Percentiles rank a stretch among this genome's conserved stretches.
Evolutionary conservation across 1,140 invertebrate species (phyloP).

Genomic region (Leptinotarsa lineolata): DNA sequence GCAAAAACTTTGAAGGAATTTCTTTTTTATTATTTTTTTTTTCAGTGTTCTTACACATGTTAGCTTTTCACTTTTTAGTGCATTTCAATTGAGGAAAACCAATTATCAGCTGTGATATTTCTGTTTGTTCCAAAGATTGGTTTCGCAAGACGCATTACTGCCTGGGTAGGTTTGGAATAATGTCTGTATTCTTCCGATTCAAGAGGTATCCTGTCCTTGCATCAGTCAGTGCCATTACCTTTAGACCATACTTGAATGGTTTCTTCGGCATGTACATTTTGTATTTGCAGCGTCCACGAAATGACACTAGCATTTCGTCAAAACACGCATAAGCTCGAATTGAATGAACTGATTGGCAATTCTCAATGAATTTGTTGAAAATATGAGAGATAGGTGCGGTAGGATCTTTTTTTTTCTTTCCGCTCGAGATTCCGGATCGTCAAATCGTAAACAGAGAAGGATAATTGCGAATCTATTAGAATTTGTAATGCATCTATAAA

Average conservation of each 20-base stretch:
- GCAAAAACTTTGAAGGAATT: too few species aligned
- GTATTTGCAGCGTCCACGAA: slow-evolving; percentile 30
- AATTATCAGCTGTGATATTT: neutral
- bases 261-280: slow-evolving; percentile 35
- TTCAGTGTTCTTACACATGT: too few species aligned
- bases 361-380: neutral
- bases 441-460: too few species aligned
- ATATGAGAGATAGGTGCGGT: neutral
- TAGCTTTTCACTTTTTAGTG: too few species aligned
- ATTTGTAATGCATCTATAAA: too few species aligned
- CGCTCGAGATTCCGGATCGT: too few species aligned
- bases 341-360: slow-evolving; percentile 21
- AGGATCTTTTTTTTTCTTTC: too few species aligned
- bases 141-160: slow-evolving; percentile 23
- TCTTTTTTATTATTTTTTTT: too few species aligned
- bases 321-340: slow-evolving; percentile 44
- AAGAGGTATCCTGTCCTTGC: slow-evolving; percentile 44
- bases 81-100: too few species aligned
- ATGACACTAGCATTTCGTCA: slow-evolving; percentile 51
- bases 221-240: slow-evolving; percentile 29
- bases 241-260: slow-evolving; percentile 33
- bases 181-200: slow-evolving; percentile 36
- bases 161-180: neutral
- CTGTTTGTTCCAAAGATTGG: slow-evolving; percentile 7
- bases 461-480: too few species aligned